Evolutionary conservation across 1,140 invertebrate genomes (phyloP), one percentile per base, ranked within the genome.

Genomic region (Hydropsyche tenuis): DNA sequence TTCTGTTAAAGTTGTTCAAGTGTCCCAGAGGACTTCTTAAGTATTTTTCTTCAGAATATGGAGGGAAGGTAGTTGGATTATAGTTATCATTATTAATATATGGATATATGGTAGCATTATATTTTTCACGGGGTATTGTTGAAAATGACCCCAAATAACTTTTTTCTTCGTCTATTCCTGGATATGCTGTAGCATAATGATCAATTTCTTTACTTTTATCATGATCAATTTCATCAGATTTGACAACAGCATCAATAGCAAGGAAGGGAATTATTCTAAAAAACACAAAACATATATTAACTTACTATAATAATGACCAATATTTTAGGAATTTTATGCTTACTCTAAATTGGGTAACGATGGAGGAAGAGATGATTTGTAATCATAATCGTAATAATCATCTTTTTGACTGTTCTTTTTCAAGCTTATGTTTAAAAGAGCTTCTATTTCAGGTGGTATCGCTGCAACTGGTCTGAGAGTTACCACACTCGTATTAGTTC

Each of bases 191-290:
- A 1, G 56, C 72, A 53, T 66, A 77, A 18, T 65, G 70, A 30
- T 73, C 69, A 16, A 60, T 64, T 69, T 71, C 73, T 71, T 77
- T 77, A 18, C 7, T 42, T 25, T 75, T 75, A n/a, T 72, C 69
- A 27, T 1, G 11, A 45, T 72, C 64, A 4, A 80, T 72, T 69
- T 79, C 72, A 12, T 84, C 82, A 23, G 82, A 80, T 71, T 85
- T 83, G 1, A 85, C 79, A 30, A 94, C 86, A 20, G 92, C 92
- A 80, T 93, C 92, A 30, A 91, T 91, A 30, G 91, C 91, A 70
- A 93, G 88, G 81, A 94, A 94, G 30, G 92, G 92, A 80, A 93
- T 93, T 78, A 94, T 93, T 82, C 91, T 93, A 79, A 75, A 86
- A 87, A 74, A 68, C 18, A 12, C 14, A n/a, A 46, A n/a, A n/a